Conservation (phyloP, 2,113 vertebrate species). For the Oryzias woworae region DNA sequence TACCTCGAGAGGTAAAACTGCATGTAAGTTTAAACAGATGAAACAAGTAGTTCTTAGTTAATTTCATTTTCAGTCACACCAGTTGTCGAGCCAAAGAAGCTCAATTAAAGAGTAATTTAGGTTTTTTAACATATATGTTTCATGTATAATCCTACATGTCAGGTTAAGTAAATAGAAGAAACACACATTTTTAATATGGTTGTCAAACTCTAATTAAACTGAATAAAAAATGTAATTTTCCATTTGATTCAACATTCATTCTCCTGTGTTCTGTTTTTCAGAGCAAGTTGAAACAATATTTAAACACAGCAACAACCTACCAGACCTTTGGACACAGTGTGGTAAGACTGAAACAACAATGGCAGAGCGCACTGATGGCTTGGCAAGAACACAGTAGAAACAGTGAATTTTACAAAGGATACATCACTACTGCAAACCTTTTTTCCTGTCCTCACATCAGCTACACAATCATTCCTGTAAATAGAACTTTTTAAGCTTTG, state of each 20-base stretch:
- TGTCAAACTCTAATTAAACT: too few species aligned
- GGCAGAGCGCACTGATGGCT: neutral
- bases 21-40: neutral
- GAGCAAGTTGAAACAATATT: conserved; percentile 4
- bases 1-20: neutral
- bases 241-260: too few species aligned
- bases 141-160: too few species aligned
- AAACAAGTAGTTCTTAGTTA: neutral
- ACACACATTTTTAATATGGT: too few species aligned
- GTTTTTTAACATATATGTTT: too few species aligned
- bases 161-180: too few species aligned
- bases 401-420: conserved; percentile 17
- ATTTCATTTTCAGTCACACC: neutral
- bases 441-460: conserved; percentile 4
- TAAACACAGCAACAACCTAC: neutral
- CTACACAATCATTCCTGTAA: neutral
- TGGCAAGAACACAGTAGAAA: conserved; percentile 9
- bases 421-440: conserved; percentile 21
- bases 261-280: neutral
- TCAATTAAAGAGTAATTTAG: too few species aligned
- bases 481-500: conserved; percentile 21
- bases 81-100: neutral
- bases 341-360: neutral
- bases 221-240: too few species aligned
- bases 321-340: neutral